Evolutionary conservation across 2,113 vertebrate species (phyloP).

Genomic region (Cranoglanis bouderius): DNA sequence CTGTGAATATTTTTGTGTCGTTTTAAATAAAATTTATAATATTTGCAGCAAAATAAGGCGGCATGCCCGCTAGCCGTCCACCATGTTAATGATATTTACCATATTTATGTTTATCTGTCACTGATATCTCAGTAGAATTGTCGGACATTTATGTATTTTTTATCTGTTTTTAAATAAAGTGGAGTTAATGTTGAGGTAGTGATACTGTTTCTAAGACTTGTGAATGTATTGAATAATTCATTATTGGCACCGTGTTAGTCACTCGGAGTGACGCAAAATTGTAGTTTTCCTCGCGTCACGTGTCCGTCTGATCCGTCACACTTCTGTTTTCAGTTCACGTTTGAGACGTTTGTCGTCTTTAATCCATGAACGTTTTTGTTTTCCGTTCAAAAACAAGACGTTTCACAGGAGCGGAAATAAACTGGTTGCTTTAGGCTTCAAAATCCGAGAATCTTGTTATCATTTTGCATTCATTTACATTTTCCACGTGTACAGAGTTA

Average conservation of each 20-base stretch:
- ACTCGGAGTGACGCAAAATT: background rate
- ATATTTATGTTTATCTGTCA: background rate
- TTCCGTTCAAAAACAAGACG: background rate
- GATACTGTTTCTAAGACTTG: background rate
- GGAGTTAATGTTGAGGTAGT: background rate
- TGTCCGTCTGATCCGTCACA: background rate
- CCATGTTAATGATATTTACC: background rate
- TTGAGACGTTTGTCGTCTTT: background rate
- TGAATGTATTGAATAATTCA: background rate
- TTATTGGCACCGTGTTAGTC: background rate
- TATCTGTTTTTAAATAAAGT: background rate
- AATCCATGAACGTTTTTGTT: no score
- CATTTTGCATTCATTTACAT: background rate
- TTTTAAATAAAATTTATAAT: background rate
- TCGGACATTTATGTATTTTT: background rate
- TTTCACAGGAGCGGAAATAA: background rate
- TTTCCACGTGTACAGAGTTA: background rate
- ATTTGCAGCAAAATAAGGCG: background rate
- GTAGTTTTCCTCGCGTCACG: background rate
- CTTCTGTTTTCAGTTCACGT: background rate
- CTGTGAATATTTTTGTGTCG: background rate
- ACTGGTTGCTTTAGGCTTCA: background rate
- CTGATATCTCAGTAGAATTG: background rate
- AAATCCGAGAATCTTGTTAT: background rate
- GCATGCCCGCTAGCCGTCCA: no score